Conservation (phyloP, 2,888 invertebrate species). For the Folsomia manolachei region DNA sequence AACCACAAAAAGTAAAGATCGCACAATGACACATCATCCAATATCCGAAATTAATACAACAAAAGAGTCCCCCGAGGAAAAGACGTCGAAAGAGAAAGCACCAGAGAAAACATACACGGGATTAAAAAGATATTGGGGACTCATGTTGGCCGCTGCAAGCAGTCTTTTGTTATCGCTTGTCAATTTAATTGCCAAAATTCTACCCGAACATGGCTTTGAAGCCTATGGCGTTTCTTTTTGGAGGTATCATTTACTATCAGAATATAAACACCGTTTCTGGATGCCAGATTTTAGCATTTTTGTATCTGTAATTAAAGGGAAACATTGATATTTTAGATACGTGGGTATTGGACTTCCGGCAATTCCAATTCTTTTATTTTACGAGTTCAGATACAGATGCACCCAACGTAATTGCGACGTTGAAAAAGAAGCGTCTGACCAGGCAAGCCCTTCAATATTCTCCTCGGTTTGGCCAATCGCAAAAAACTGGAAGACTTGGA, state of each 20-base stretch:
- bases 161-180: conserved; percentile 41
- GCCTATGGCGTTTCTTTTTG: conserved; percentile 41
- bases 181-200: conserved; percentile 39
- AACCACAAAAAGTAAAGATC: no score
- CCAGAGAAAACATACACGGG: no score
- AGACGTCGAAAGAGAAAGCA: no score
- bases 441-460: conserved; percentile 28
- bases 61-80: no score
- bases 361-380: conserved; percentile 40
- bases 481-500: conserved; percentile 40
- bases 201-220: conserved; percentile 36
- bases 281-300: no score
- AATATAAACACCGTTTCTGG: no score
- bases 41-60: no score
- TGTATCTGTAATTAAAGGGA: no score
- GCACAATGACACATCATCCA: no score
- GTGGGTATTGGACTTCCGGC: conserved; percentile 38
- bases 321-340: conserved; percentile 21
- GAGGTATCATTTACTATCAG: conserved; percentile 22
- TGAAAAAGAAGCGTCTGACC: conserved; percentile 12
- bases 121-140: conserved; percentile 38
- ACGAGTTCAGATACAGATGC: conserved; percentile 31
- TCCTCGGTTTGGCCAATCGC: conserved; percentile 38
- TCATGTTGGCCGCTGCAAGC: conserved; percentile 39
- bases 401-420: conserved; percentile 29